phyloP scores from a whole-genome alignment of 1,140 invertebrate species.

The Maconellicoccus hirsutus region DNA sequence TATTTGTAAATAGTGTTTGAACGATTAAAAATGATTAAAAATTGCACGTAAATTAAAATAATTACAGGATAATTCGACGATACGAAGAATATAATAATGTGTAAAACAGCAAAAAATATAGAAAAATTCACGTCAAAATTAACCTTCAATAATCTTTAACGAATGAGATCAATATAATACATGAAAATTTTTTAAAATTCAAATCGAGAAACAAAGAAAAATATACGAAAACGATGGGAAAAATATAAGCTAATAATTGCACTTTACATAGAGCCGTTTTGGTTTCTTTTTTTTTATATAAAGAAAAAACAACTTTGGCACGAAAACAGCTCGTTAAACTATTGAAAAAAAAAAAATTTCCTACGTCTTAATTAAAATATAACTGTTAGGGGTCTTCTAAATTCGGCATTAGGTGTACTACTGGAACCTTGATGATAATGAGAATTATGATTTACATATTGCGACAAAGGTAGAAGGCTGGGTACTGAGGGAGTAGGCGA shows the following conservation, averaged over 20 bases:
- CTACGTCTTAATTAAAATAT: conserved; percentile 55
- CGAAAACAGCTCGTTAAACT: background rate
- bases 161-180: conserved; percentile 4
- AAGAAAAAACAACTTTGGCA: background rate
- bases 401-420: conserved; percentile 46
- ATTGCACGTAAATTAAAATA: background rate
- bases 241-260: background rate
- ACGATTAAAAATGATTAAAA: background rate
- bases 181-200: background rate
- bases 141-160: background rate
- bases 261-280: background rate
- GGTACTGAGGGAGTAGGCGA: conserved; percentile 38
- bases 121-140: background rate
- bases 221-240: background rate
- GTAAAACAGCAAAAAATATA: background rate
- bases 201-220: no score
- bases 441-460: conserved; percentile 52
- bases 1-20: background rate
- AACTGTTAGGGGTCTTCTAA: conserved; percentile 64
- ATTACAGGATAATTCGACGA: background rate
- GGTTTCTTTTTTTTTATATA: background rate
- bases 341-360: no score
- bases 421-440: conserved; percentile 40
- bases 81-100: background rate
- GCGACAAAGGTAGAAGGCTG: conserved; percentile 42